Percentiles rank a stretch among this genome's conserved stretches.
phyloP scores from a whole-genome alignment of 2,888 invertebrate species.

The Cosmia trapezina region DNA sequence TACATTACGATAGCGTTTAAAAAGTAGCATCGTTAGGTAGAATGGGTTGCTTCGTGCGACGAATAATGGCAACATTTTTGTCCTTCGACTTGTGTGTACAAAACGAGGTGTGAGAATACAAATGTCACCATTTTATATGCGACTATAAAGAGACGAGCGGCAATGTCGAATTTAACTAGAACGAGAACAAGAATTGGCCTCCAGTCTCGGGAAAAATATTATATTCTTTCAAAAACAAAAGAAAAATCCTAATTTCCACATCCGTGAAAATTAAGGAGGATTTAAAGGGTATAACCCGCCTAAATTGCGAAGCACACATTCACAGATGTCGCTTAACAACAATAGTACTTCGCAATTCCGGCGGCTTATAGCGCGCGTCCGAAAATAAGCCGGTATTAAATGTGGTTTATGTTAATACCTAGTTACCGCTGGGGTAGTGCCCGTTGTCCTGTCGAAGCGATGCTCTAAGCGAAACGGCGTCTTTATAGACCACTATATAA shows the following conservation, averaged over 20 bases:
- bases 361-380: conserved; percentile 40
- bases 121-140: too few relatives aligned
- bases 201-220: too few relatives aligned
- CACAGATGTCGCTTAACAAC: conserved; percentile 35
- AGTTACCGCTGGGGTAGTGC: conserved; percentile 23
- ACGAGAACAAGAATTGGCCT: too few relatives aligned
- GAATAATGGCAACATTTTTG: too few relatives aligned
- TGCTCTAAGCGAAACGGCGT: not conserved
- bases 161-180: too few relatives aligned
- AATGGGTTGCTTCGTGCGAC: too few relatives aligned
- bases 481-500: not conserved
- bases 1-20: too few relatives aligned
- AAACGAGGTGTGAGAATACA: too few relatives aligned
- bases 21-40: too few relatives aligned
- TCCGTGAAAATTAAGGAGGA: conserved; percentile 28
- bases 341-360: conserved; percentile 35
- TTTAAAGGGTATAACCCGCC: conserved; percentile 34
- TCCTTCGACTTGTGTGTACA: too few relatives aligned
- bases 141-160: too few relatives aligned
- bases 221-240: conserved; percentile 21
- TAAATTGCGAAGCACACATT: conserved; percentile 35
- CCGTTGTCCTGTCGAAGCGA: not conserved
- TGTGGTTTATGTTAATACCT: conserved; percentile 61
- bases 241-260: conserved; percentile 24
- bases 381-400: conserved; percentile 61